Percentiles rank a stretch among this genome's conserved stretches.
Conservation (phyloP, 2,797 vertebrate genomes). For the Scleropages formosus region DNA sequence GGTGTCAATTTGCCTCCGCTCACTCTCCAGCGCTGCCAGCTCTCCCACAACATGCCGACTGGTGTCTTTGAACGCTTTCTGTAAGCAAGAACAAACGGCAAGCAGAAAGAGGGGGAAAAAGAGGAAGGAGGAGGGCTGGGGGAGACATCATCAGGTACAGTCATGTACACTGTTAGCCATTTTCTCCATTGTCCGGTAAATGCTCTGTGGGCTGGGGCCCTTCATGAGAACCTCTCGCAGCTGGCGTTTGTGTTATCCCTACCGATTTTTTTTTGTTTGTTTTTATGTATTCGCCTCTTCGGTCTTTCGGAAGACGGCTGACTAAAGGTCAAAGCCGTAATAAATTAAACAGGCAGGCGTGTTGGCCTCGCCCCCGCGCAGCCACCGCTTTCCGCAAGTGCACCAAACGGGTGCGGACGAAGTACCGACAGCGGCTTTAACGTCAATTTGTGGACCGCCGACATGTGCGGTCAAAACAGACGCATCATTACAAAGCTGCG, state of each 20-base stretch:
- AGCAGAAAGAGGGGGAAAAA: conserved; percentile 47
- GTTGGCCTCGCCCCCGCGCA: neutral
- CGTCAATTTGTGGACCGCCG: no score
- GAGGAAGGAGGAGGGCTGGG: conserved; percentile 45
- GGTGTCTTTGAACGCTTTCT: conserved; percentile 99
- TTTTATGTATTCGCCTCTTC: neutral
- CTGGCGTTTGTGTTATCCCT: neutral
- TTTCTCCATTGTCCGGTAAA: neutral
- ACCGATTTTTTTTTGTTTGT: neutral
- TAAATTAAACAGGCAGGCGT: neutral
- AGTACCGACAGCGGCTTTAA: no score
- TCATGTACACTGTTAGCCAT: conserved; percentile 58
- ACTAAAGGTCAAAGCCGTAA: neutral
- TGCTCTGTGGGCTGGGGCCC: neutral
- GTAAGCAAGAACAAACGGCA: conserved; percentile 80
- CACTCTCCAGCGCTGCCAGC: conserved; percentile 99
- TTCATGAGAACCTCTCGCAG: neutral
- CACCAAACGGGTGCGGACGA: no score
- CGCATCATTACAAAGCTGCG: neutral
- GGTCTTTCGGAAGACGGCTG: neutral
- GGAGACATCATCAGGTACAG: conserved; percentile 71
- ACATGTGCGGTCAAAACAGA: no score
- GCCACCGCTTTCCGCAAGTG: neutral
- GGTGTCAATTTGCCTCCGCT: conserved; percentile 99
- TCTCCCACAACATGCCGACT: conserved; percentile 99